phyloP scores from a whole-genome alignment of 1,140 invertebrate species.

The Pemphigus obesinymphae region DNA sequence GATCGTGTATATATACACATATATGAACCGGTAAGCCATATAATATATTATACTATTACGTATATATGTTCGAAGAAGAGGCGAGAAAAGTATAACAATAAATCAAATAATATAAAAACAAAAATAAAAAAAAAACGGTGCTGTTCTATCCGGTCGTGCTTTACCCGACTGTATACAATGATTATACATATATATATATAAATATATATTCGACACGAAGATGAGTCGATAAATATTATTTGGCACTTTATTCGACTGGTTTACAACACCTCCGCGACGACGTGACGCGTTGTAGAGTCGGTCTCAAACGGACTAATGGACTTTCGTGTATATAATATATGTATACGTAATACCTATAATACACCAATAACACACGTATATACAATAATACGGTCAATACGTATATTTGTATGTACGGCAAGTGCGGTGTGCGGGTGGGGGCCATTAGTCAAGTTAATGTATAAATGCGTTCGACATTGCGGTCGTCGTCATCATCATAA shows the following conservation, averaged over 20 bases:
- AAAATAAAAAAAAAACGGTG: not conserved
- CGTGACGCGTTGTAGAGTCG: not conserved
- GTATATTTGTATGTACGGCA: not conserved
- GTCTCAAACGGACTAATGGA: not conserved
- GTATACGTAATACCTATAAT: too few species aligned
- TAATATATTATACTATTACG: not conserved
- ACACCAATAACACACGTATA: too few species aligned
- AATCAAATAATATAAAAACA: not conserved
- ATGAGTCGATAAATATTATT: constrained; percentile 5
- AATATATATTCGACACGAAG: not conserved
- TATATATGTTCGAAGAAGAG: not conserved
- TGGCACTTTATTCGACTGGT: constrained; percentile 23
- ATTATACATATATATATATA: too few species aligned
- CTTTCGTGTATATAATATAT: not conserved
- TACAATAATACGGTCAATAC: not conserved
- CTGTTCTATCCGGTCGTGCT: constrained; percentile 9
- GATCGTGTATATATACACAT: not conserved
- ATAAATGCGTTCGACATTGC: not conserved
- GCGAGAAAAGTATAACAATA: constrained; percentile 9
- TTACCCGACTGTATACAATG: not conserved
- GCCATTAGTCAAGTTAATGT: constrained; percentile 17
- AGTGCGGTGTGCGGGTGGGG: not conserved
- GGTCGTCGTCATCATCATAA: not conserved
- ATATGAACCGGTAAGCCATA: too few species aligned
- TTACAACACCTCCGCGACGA: not conserved